Percentiles rank a stretch among this genome's conserved stretches.
These are phyloP conservation scores for Squalus acanthias DNA, from an alignment of 2,797 vertebrate genomes.

Conservation along the genomic window DNA sequence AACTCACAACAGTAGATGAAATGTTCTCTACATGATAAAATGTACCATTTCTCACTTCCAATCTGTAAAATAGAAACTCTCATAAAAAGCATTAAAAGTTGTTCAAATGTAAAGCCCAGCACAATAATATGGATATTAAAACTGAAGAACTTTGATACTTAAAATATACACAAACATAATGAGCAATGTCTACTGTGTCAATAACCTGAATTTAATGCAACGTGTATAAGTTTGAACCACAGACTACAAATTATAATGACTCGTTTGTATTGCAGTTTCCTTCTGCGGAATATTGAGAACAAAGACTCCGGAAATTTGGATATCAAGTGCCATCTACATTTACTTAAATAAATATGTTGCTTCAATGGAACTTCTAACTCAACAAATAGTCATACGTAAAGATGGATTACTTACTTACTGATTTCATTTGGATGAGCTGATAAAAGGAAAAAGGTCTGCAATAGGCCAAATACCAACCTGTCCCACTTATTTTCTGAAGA, in stretches of 20 bases:
- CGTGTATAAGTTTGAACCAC: background rate
- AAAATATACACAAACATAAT: background rate
- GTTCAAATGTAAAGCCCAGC: background rate
- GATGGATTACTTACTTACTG: background rate
- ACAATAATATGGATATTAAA: background rate
- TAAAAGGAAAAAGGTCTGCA: background rate
- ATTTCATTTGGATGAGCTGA: background rate
- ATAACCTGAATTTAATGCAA: background rate
- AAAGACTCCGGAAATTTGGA: background rate
- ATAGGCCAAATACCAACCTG: background rate
- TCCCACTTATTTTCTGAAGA: background rate
- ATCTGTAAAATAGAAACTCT: background rate
- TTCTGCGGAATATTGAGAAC: background rate
- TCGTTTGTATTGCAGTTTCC: slow-evolving; percentile 14
- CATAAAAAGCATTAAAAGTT: background rate
- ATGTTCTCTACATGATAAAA: background rate
- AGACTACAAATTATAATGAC: background rate
- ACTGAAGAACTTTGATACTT: background rate
- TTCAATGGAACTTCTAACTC: slow-evolving; percentile 15
- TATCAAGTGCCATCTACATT: background rate
- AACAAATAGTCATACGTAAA: background rate
- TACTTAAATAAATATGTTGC: background rate
- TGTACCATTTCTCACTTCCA: background rate
- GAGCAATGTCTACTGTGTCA: background rate
- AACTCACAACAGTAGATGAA: background rate